phyloP scores from a whole-genome alignment of 2,113 vertebrate genomes.

The Drymodes brunneopygia region DNA sequence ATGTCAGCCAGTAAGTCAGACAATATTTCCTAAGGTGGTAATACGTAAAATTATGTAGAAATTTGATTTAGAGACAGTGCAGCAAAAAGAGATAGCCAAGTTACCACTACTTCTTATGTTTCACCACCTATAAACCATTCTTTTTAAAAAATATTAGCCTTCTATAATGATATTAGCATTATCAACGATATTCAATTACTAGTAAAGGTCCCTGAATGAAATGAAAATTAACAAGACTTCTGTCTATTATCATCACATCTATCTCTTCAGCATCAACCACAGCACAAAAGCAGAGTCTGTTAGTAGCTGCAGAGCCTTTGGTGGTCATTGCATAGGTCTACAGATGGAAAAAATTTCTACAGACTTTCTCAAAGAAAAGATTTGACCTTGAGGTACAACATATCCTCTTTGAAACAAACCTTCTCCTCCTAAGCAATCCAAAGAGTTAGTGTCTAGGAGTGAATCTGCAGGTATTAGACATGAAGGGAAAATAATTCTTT shows the following conservation, averaged over 20 bases:
- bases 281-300: neutral
- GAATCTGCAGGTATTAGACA: conserved; percentile 2
- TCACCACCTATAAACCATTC: neutral
- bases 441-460: neutral
- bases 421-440: conserved; percentile 21
- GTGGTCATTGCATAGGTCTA: neutral
- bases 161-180: neutral
- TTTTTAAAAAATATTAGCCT: neutral
- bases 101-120: neutral
- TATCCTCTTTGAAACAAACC: conserved; percentile 29
- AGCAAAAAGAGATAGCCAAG: neutral
- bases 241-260: neutral
- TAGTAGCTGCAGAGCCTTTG: neutral
- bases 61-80: neutral
- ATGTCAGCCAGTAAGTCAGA: neutral
- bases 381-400: conserved; percentile 19
- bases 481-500: neutral
- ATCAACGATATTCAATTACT: neutral
- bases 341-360: neutral
- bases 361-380: conserved; percentile 15
- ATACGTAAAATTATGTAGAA: neutral
- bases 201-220: neutral
- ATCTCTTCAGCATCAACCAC: neutral
- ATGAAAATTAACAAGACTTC: neutral
- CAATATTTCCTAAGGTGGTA: neutral